Conservation (phyloP, 2,113 vertebrate genomes). For the Gymnorhina tibicen region DNA sequence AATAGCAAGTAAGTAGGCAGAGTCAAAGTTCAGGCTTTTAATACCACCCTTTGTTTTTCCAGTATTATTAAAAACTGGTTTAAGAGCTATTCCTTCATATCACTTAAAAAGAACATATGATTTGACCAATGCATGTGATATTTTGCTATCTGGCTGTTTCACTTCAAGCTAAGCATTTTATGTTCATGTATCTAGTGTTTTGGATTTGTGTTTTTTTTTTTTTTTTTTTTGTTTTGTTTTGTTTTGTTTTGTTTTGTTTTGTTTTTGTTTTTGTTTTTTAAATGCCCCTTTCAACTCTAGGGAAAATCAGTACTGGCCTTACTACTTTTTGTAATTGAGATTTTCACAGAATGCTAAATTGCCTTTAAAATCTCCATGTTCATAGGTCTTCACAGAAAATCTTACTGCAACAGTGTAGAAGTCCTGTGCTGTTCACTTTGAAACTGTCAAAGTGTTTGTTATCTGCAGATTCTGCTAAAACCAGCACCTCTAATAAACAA, state of each 20-base stretch:
- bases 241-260: accelerated
- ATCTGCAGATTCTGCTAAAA: background rate
- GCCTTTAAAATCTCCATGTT: background rate
- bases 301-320: background rate
- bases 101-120: background rate
- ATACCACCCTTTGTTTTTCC: background rate
- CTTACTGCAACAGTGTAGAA: background rate
- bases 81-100: background rate
- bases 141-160: background rate
- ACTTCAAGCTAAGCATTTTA: background rate
- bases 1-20: background rate
- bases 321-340: background rate
- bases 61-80: background rate
- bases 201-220: accelerated
- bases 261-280: background rate
- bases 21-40: accelerated
- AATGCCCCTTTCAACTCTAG: background rate
- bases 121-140: background rate
- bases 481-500: background rate
- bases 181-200: accelerated
- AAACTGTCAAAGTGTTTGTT: accelerated
- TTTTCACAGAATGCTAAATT: background rate
- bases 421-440: background rate
- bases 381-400: background rate
- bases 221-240: background rate